Percentiles rank a stretch among this genome's conserved stretches.
phyloP scores from a whole-genome alignment of 2,888 invertebrate genomes.

The Scrobipalpa atriplicella region DNA sequence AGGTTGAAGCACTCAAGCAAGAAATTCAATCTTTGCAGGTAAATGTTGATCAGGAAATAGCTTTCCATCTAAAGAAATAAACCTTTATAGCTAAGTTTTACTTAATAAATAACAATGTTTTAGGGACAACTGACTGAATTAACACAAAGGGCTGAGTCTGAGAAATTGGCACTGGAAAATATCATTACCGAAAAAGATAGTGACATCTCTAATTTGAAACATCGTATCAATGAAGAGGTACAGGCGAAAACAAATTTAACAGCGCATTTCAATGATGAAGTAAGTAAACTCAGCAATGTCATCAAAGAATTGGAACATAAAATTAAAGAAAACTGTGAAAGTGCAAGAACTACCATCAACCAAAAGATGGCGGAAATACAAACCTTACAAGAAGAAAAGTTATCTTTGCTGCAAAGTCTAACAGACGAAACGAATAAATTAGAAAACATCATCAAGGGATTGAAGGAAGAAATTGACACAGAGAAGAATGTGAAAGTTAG shows the following conservation, averaged over 20 bases:
- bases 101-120: slow-evolving; percentile 24
- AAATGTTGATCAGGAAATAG: slow-evolving; percentile 29
- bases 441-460: slow-evolving; percentile 53
- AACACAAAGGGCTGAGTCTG: slow-evolving; percentile 49
- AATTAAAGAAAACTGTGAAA: slow-evolving; percentile 56
- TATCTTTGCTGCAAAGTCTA: slow-evolving; percentile 61
- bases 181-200: slow-evolving; percentile 58
- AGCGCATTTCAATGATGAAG: slow-evolving; percentile 54
- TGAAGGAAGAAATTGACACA: slow-evolving; percentile 55
- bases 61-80: background rate
- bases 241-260: slow-evolving; percentile 61
- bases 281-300: slow-evolving; percentile 63
- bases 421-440: slow-evolving; percentile 62
- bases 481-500: slow-evolving; percentile 46
- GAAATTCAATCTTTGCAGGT: slow-evolving; percentile 68
- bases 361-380: slow-evolving; percentile 64
- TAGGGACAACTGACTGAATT: slow-evolving; percentile 57
- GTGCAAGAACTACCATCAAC: slow-evolving; percentile 54
- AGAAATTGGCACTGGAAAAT: slow-evolving; percentile 49
- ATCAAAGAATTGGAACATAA: slow-evolving; percentile 67
- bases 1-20: slow-evolving; percentile 60
- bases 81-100: background rate
- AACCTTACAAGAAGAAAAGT: slow-evolving; percentile 67
- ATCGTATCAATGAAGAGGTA: slow-evolving; percentile 66
- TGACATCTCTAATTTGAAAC: slow-evolving; percentile 61